phyloP scores from a whole-genome alignment of 2,113 vertebrate species.

The Heptranchias perlo region DNA sequence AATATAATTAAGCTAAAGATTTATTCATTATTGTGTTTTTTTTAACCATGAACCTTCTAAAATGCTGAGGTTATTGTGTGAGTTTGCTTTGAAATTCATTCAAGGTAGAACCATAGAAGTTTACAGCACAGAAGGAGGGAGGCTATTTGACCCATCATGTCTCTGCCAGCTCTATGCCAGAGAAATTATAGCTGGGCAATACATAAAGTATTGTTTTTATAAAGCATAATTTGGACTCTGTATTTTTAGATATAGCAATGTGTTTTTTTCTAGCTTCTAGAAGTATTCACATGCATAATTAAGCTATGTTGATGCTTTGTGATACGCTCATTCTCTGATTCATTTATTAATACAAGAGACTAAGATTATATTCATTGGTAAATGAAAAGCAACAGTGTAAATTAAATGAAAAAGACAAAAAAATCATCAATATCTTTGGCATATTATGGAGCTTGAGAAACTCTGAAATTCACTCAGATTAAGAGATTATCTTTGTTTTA shows the following conservation, averaged over 20 bases:
- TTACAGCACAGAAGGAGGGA: background rate
- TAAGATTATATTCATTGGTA: background rate
- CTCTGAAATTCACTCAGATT: background rate
- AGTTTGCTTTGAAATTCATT: background rate
- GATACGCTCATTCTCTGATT: background rate
- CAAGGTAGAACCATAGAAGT: background rate
- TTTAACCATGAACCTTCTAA: background rate
- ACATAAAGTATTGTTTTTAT: background rate
- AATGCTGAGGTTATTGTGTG: background rate
- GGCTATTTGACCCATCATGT: background rate
- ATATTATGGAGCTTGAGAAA: background rate
- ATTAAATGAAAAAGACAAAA: background rate
- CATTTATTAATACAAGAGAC: background rate
- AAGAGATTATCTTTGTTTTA: background rate
- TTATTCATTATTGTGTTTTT: background rate
- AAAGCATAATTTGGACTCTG: background rate
- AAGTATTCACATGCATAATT: background rate
- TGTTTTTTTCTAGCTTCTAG: background rate
- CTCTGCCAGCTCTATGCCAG: background rate
- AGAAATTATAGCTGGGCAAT: background rate
- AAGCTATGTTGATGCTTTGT: background rate
- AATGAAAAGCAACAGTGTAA: background rate
- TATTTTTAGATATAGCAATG: background rate
- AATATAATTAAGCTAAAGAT: background rate
- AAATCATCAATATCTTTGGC: background rate